Percentiles rank a stretch among this genome's conserved stretches.
Conservation (phyloP, 64 coral and sea anemone genomes). For the Acropora yongei region DNA sequence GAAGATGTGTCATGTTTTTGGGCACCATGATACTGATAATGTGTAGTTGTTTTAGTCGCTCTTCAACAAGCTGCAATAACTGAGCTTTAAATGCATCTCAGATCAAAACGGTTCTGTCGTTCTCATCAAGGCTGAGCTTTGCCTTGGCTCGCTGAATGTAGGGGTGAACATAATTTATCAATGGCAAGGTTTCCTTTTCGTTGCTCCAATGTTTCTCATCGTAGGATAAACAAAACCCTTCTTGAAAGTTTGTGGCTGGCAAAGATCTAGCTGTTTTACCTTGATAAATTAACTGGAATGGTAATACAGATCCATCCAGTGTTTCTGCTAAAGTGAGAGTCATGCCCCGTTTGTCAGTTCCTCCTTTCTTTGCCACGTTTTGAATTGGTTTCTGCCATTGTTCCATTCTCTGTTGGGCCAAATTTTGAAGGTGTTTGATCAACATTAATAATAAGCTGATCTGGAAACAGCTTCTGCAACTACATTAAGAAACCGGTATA, state of each 20-base stretch:
- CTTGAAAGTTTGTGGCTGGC: constrained; percentile 34
- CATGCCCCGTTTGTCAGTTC: constrained; percentile 65
- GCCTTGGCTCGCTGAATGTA: constrained; percentile 18
- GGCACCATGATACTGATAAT: constrained; percentile 51
- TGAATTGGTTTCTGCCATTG: constrained; percentile 76
- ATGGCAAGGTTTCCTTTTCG: constrained; percentile 37
- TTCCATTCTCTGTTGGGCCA: constrained; percentile 67
- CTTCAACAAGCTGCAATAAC: constrained; percentile 26
- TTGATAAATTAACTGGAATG: constrained; percentile 62
- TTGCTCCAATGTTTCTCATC: constrained; percentile 57
- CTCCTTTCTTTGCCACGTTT: constrained; percentile 71
- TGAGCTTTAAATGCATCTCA: constrained; percentile 73
- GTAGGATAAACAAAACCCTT: constrained; percentile 46
- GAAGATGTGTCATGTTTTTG: constrained; percentile 69
- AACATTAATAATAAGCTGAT: constrained; percentile 50
- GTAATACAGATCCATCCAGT: constrained; percentile 60
- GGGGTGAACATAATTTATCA: constrained; percentile 48
- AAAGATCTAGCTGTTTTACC: constrained; percentile 54
- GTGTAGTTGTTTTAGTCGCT: constrained; percentile 53
- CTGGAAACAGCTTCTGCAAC: constrained; percentile 21
- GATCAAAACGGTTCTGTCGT: constrained; percentile 2
- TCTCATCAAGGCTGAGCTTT: constrained; percentile 24
- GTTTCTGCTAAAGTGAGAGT: constrained; percentile 79
- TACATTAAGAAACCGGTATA: constrained; percentile 8
- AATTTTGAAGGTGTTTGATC: constrained; percentile 76